A percentile compares a stretch with the other conserved stretches of the same genome.
Conservation (phyloP, 2,888 invertebrate genomes). For the Drosophila suboccidentalis region DNA sequence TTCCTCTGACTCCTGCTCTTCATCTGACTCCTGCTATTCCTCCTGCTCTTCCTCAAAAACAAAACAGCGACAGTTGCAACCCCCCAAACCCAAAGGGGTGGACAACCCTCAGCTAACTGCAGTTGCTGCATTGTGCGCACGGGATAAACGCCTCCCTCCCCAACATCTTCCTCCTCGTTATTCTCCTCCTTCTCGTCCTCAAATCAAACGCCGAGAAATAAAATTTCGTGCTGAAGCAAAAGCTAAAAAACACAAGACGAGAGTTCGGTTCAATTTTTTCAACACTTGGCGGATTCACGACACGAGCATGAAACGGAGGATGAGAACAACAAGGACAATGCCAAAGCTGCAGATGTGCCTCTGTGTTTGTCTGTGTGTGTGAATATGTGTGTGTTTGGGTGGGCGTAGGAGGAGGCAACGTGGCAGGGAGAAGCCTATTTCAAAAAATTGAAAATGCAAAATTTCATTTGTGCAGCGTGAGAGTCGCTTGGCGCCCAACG, state of each 20-base stretch:
- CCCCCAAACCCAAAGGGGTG: neutral
- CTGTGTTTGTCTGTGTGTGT: neutral
- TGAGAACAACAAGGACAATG: constrained; percentile 47
- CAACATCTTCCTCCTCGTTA: too few relatives aligned
- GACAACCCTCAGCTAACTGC: constrained; percentile 50
- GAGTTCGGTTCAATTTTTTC: constrained; percentile 51
- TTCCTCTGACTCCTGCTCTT: neutral
- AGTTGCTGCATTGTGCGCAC: constrained; percentile 52
- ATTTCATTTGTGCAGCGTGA: constrained; percentile 76
- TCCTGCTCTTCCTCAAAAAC: constrained; percentile 30
- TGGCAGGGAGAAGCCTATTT: constrained; percentile 74
- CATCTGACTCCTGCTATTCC: neutral
- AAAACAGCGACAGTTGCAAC: constrained; percentile 38
- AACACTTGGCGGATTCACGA: constrained; percentile 44
- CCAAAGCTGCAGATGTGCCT: constrained; percentile 31
- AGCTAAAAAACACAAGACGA: constrained; percentile 58
- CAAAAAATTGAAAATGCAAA: constrained; percentile 82
- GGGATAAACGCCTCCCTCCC: constrained; percentile 40
- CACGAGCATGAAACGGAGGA: constrained; percentile 13
- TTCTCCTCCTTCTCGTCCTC: constrained; percentile 6
- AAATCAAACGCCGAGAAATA: constrained; percentile 81
- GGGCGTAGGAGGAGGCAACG: constrained; percentile 16
- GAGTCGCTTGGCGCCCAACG: constrained; percentile 29
- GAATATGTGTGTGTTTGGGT: constrained; percentile 10
- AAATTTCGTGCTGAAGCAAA: constrained; percentile 67